Evolutionary conservation across 2,888 invertebrate genomes (phyloP).

Genomic region (Cantharis nigra): DNA sequence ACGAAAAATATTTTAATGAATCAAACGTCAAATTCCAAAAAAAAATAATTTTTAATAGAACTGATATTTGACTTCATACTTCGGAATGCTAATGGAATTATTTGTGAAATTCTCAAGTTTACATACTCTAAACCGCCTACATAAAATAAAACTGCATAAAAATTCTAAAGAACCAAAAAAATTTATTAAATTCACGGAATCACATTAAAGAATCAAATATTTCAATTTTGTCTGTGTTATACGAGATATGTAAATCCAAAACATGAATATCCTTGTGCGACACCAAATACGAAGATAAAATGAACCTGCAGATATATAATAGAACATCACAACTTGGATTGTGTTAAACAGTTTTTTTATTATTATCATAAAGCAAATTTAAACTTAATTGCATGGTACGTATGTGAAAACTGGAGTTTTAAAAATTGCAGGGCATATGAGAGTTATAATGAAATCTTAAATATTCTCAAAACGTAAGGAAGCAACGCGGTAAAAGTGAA

Average conservation of each 20-base stretch:
- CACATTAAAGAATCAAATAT: conserved; percentile 21
- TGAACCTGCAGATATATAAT: not conserved
- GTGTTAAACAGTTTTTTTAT: not conserved
- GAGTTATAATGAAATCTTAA: not conserved
- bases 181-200: not conserved
- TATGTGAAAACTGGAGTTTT: not conserved
- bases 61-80: not conserved
- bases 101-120: not conserved
- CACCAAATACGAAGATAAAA: conserved; percentile 1
- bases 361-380: not conserved
- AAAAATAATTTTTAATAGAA: not conserved
- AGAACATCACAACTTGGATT: not conserved
- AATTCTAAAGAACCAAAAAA: not conserved
- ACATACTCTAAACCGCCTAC: not conserved
- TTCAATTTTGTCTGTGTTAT: conserved; percentile 15
- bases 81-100: not conserved
- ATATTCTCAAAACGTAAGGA: not conserved
- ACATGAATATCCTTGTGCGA: conserved; percentile 11
- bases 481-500: not conserved
- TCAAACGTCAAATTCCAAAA: too few relatives aligned
- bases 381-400: not conserved
- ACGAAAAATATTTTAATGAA: not conserved
- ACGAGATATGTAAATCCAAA: conserved; percentile 13
- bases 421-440: not conserved
- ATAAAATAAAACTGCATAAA: not conserved